Evolutionary conservation across 2,797 vertebrate species (phyloP).

Genomic region (Sandelia bainsii): DNA sequence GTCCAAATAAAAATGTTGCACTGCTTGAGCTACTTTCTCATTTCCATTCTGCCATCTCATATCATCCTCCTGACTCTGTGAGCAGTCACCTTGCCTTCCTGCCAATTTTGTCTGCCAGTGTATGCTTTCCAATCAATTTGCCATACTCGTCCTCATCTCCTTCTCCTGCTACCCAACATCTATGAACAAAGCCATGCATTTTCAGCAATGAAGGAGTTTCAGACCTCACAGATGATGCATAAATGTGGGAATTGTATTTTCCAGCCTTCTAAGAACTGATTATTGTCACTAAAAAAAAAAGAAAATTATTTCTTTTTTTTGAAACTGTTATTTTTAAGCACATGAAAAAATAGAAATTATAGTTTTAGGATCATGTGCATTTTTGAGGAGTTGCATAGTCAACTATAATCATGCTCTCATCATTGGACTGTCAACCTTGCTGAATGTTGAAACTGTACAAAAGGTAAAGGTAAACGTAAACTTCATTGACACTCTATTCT

Average conservation of each 20-base stretch:
- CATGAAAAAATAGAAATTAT: neutral
- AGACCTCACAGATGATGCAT: constrained; percentile 48
- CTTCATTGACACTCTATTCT: too few species aligned
- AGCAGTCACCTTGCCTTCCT: constrained; percentile 33
- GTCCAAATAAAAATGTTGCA: constrained; percentile 10
- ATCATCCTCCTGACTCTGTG: constrained; percentile 22
- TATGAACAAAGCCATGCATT: constrained; percentile 45
- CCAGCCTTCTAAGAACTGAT: constrained; percentile 28
- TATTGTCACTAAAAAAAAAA: constrained; percentile 23
- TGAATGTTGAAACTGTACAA: too few species aligned
- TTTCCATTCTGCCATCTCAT: constrained; percentile 9
- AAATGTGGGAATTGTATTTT: constrained; percentile 45
- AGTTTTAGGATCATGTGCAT: neutral
- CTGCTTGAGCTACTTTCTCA: constrained; percentile 31
- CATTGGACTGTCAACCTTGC: too few species aligned
- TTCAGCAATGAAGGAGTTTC: constrained; percentile 31
- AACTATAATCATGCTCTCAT: too few species aligned
- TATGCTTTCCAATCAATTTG: constrained; percentile 56
- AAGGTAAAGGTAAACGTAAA: too few species aligned
- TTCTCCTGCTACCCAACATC: constrained; percentile 27
- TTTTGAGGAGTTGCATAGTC: too few species aligned
- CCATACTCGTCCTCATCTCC: constrained; percentile 41
- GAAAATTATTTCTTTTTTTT: too few species aligned
- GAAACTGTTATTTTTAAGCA: too few species aligned
- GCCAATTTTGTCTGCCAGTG: constrained; percentile 37